A percentile compares a stretch with the other conserved stretches of the same genome.
Conservation (phyloP, 2,888 invertebrate genomes). For the Phengaris alcon region DNA sequence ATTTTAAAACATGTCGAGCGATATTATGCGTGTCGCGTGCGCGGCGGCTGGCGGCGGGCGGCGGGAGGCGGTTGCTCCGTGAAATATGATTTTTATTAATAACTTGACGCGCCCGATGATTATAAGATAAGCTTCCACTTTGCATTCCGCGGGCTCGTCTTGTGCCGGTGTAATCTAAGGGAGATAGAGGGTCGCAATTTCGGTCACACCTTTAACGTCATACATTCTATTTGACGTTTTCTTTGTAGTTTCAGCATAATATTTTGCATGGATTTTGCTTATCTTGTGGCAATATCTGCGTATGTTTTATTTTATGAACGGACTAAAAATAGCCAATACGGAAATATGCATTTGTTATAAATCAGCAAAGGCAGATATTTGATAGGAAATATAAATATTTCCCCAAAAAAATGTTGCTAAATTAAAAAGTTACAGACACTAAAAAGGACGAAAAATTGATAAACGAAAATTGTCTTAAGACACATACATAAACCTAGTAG, state of each 20-base stretch:
- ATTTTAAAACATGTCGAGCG: slow-evolving; percentile 33
- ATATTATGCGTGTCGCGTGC: slow-evolving; percentile 64
- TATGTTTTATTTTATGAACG: not conserved
- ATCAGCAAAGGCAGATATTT: no score
- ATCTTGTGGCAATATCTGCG: not conserved
- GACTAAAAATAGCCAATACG: no score
- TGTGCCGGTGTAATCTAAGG: slow-evolving; percentile 53
- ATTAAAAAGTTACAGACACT: no score
- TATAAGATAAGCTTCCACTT: slow-evolving; percentile 79
- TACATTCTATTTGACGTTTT: not conserved
- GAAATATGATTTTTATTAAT: slow-evolving; percentile 81
- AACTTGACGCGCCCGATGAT: slow-evolving; percentile 79
- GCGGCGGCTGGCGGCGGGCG: slow-evolving; percentile 50
- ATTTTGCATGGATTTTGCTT: no score
- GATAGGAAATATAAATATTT: no score
- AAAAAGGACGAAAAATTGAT: no score
- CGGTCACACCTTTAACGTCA: not conserved
- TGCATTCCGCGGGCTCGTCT: slow-evolving; percentile 72
- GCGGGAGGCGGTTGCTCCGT: no score
- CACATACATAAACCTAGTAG: no score
- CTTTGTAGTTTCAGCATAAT: not conserved
- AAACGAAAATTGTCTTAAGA: no score
- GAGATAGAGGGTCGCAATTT: slow-evolving; percentile 43
- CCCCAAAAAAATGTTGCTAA: no score
- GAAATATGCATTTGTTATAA: no score